Evolutionary conservation across 2,113 vertebrate species (phyloP).

Genomic region (Rhipidura dahli): DNA sequence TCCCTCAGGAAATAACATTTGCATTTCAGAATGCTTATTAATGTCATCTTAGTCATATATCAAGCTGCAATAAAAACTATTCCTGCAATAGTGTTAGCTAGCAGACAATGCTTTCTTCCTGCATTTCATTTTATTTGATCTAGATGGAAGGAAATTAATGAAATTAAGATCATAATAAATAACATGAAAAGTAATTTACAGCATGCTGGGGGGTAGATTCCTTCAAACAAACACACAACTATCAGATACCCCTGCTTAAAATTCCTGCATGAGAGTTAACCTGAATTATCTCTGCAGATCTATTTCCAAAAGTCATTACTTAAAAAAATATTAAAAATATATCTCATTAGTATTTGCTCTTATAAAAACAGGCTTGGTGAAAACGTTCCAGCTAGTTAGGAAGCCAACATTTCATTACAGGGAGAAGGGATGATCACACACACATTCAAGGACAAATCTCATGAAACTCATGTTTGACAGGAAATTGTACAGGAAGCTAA

Average conservation of each 20-base stretch:
- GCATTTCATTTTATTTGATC: background rate
- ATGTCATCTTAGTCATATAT: background rate
- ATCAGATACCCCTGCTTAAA: background rate
- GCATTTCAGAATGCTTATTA: background rate
- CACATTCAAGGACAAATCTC: constrained; percentile 64
- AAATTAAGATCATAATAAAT: background rate
- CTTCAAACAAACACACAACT: background rate
- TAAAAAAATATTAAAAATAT: constrained; percentile 1
- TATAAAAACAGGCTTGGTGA: constrained; percentile 14
- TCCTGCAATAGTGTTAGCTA: background rate
- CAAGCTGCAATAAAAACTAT: background rate
- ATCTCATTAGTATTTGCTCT: constrained; percentile 6
- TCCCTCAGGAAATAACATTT: background rate
- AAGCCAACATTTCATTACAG: constrained; percentile 18
- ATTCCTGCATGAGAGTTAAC: background rate
- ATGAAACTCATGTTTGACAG: constrained; percentile 69
- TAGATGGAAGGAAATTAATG: background rate
- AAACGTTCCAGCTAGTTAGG: constrained; percentile 46
- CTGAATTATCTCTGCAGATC: background rate
- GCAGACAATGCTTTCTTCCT: background rate
- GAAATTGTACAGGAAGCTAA: constrained; percentile 73
- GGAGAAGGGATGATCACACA: constrained; percentile 43
- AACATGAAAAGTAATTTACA: background rate
- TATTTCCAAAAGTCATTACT: background rate
- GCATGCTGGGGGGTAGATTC: background rate